Percentiles rank a stretch among this genome's conserved stretches.
Conservation (phyloP, 2,888 invertebrate species). For the Dynastes hyllus region DNA sequence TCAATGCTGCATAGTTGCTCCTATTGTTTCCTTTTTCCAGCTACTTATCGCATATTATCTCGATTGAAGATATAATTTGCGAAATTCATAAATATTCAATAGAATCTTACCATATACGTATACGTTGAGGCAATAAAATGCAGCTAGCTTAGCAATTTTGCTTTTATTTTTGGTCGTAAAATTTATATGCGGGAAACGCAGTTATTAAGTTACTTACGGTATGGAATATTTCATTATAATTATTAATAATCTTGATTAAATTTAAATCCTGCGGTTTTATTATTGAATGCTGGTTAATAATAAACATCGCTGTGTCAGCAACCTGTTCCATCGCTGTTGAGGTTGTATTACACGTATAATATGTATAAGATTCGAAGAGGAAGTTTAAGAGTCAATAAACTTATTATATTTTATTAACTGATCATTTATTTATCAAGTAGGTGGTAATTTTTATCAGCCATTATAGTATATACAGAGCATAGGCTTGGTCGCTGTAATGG, state of each 20-base stretch:
- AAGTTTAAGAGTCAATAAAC: conserved; percentile 37
- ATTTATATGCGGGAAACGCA: conserved; percentile 17
- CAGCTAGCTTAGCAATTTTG: conserved; percentile 4
- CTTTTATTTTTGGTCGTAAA: conserved; percentile 13
- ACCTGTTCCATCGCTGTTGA: conserved; percentile 20
- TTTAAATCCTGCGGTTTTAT: conserved; percentile 38
- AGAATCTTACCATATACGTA: not conserved
- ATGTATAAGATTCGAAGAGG: conserved; percentile 5
- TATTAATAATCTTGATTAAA: conserved; percentile 34
- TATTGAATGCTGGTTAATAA: conserved; percentile 22
- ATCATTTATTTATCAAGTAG: conserved; percentile 12
- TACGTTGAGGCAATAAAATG: not conserved
- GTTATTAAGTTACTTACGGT: conserved; percentile 38
- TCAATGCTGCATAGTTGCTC: too few relatives aligned
- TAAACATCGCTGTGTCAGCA: conserved; percentile 26
- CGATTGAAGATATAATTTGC: not conserved
- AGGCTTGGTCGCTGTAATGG: too few relatives aligned
- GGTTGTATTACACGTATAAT: not conserved
- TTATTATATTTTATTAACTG: conserved; percentile 13
- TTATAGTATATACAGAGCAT: too few relatives aligned
- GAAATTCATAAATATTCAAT: conserved; percentile 18
- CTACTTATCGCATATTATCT: conserved; percentile 3
- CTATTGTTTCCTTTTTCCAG: not conserved
- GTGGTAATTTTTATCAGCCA: not conserved
- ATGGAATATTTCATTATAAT: conserved; percentile 17